phyloP scores from a whole-genome alignment of 2,888 invertebrate species.

The Brachycybe producta region DNA sequence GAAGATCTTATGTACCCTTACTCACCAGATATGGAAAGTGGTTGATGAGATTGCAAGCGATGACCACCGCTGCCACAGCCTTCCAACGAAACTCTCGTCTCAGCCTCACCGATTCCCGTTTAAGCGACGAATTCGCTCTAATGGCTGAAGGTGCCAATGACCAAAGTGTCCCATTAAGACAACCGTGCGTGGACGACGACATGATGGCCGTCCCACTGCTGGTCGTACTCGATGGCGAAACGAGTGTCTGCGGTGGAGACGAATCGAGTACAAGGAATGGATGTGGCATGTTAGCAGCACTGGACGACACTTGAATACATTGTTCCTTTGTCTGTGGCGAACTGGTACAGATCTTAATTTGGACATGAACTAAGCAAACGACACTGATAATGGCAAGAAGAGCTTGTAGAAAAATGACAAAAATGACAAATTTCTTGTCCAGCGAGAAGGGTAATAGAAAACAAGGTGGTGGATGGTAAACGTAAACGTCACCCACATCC shows the following conservation, averaged over 20 bases:
- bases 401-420: conserved; percentile 41
- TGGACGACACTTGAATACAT: conserved; percentile 26
- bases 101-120: neutral
- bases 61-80: conserved; percentile 39
- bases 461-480: conserved; percentile 30
- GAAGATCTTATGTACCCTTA: too few species aligned
- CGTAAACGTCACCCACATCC: conserved; percentile 6
- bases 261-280: conserved; percentile 27
- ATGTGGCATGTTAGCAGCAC: conserved; percentile 23
- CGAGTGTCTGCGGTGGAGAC: conserved; percentile 24
- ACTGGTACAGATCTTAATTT: conserved; percentile 21
- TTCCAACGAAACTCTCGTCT: conserved; percentile 27
- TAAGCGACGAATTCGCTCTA: conserved; percentile 3
- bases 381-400: conserved; percentile 39
- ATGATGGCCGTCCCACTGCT: too few species aligned
- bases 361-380: conserved; percentile 36
- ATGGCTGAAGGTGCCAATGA: conserved; percentile 19
- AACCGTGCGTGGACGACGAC: conserved; percentile 27
- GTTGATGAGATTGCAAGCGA: conserved; percentile 45
- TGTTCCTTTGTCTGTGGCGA: conserved; percentile 17
- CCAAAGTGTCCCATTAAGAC: conserved; percentile 26
- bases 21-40: conserved; percentile 48
- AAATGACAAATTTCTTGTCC: conserved; percentile 39
- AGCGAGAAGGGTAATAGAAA: conserved; percentile 39
- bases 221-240: conserved; percentile 22